These are phyloP conservation scores for Peromyscus melanophrys DNA, from an alignment of 2,797 vertebrate species.

Conservation along the genomic window DNA sequence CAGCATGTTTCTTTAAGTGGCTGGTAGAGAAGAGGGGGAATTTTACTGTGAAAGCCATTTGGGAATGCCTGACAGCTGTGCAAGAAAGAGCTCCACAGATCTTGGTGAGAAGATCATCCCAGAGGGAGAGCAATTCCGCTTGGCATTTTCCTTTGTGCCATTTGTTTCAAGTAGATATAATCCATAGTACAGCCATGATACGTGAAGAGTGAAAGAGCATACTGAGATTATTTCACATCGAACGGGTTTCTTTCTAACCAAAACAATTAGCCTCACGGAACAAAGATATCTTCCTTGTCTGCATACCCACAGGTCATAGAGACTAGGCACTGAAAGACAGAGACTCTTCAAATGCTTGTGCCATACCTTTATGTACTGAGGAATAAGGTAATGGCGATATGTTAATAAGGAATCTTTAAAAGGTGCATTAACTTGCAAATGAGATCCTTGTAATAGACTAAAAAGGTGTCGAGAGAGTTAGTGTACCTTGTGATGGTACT, in stretches of 20 bases:
- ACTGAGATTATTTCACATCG: conserved; percentile 63
- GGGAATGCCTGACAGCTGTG: conserved; percentile 76
- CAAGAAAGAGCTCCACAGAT: conserved; percentile 54
- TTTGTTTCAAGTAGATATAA: conserved; percentile 57
- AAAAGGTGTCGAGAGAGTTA: background rate
- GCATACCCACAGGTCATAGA: background rate
- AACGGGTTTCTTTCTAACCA: conserved; percentile 56
- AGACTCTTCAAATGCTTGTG: conserved; percentile 10
- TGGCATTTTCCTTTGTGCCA: conserved; percentile 69
- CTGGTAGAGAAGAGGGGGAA: conserved; percentile 42
- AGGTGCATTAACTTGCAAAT: conserved; percentile 33
- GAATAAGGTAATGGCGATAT: background rate
- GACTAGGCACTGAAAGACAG: conserved; percentile 30
- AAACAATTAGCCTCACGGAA: conserved; percentile 66
- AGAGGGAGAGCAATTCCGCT: conserved; percentile 54
- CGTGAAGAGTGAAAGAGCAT: conserved; percentile 11
- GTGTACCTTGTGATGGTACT: background rate
- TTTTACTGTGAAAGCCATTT: conserved; percentile 46
- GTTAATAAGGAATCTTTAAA: conserved; percentile 35
- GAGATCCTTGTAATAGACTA: background rate
- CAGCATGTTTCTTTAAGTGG: conserved; percentile 61
- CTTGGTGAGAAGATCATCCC: conserved; percentile 50
- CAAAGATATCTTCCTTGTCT: conserved; percentile 56
- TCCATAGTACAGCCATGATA: background rate
- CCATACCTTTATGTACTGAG: background rate